Evolutionary conservation across 2,888 invertebrate species (phyloP).

Genomic region (Scrobipalpa costella): DNA sequence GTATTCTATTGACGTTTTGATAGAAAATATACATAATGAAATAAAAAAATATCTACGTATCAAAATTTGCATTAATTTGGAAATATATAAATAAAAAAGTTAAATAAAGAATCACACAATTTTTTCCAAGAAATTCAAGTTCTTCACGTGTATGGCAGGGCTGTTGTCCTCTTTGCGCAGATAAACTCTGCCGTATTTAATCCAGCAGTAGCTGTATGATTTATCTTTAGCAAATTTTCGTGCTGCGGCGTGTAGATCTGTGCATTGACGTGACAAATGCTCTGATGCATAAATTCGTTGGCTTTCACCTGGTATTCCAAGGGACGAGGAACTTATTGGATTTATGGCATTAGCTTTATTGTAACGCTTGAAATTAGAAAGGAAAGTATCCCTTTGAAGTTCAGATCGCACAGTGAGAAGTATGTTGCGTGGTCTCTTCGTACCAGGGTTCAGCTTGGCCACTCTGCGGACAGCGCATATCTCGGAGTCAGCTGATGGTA

Average conservation of each 20-base stretch:
- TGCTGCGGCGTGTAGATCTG: background rate
- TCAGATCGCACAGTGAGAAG: background rate
- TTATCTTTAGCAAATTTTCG: background rate
- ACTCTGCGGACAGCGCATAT: background rate
- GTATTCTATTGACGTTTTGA: slow-evolving; percentile 15
- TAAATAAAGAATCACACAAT: too few relatives aligned
- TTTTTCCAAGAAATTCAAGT: background rate
- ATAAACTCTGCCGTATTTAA: slow-evolving; percentile 1
- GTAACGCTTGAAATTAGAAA: background rate
- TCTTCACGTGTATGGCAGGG: background rate
- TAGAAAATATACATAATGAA: slow-evolving; percentile 9
- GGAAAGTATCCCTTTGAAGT: background rate
- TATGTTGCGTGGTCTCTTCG: slow-evolving; percentile 1
- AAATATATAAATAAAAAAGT: background rate
- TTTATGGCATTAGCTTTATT: background rate
- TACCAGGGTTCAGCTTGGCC: background rate
- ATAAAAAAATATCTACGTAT: background rate
- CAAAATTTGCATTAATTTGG: background rate
- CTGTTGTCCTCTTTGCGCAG: background rate
- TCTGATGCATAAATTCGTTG: background rate
- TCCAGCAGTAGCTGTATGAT: background rate
- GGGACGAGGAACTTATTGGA: background rate
- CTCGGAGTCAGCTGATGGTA: background rate
- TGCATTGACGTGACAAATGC: background rate
- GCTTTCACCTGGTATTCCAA: background rate